A percentile compares a stretch with the other conserved stretches of the same genome.
Conservation (phyloP, 64 coral and sea anemone genomes). For the Astreopora myriophthalma region DNA sequence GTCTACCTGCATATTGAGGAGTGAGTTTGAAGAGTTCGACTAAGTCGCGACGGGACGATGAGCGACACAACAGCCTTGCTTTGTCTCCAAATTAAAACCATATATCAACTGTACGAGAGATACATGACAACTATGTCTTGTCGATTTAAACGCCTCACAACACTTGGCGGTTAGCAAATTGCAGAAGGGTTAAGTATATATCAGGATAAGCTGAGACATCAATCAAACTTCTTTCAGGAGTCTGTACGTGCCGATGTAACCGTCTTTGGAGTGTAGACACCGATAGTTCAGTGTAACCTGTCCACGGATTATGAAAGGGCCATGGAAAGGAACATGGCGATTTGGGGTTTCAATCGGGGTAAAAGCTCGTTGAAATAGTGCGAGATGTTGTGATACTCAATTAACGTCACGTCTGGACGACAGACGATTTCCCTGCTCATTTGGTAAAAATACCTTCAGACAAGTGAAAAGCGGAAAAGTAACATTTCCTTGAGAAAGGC, state of each 20-base stretch:
- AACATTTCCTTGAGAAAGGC: neutral
- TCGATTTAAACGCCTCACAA: neutral
- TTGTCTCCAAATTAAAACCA: constrained; percentile 30
- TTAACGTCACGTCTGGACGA: neutral
- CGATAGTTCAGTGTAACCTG: neutral
- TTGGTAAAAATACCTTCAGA: neutral
- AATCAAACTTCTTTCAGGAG: constrained; percentile 10
- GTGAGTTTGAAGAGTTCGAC: neutral
- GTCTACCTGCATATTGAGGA: neutral
- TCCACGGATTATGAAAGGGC: neutral
- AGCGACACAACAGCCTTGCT: constrained; percentile 16
- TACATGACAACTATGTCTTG: constrained; percentile 36
- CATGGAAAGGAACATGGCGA: neutral
- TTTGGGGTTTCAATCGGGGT: neutral
- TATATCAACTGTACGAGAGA: constrained; percentile 31
- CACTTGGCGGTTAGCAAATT: constrained; percentile 27
- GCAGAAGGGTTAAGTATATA: neutral
- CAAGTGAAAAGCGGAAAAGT: neutral
- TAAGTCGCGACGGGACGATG: neutral
- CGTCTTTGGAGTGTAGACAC: neutral
- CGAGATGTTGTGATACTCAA: neutral
- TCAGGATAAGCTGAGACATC: constrained; percentile 1
- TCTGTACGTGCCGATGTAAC: neutral
- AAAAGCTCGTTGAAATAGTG: neutral
- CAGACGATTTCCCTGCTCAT: neutral